Evolutionary conservation across 2,888 invertebrate genomes (phyloP), one percentile per base, ranked within the genome.

Genomic region (Xanthorhoe designata): DNA sequence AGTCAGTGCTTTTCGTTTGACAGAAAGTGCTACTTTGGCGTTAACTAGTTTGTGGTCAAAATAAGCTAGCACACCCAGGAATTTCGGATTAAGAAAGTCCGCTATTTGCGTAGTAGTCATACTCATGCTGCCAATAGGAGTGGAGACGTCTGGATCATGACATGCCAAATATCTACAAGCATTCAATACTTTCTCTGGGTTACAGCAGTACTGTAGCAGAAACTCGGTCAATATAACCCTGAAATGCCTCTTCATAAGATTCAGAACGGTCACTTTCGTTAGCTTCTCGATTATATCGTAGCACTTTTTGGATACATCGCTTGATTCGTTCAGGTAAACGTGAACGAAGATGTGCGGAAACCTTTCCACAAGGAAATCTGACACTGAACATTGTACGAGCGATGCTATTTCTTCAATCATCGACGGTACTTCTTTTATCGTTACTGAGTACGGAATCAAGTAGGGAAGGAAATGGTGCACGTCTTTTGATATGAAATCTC

Each of bases 1-100:
- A 63, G 94, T 94, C 13, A 97, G 89, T 0, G 96, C 95, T 77
- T 95, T 95, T 68, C 95, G 94, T 81, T 97, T 96, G 0, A 95
- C 94, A 0, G 94, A 94, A 65, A 96, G 94, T 18, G 96, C 96
- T 4, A 95, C 95, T 78, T 95, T 94, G 0, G 94, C 90, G 62
- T 96, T 95, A 0, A 95, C 94, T 8, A 97, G 86, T 83, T 96
- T 96, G 61, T 95, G 94, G 76, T 97, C 97, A 71, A 97, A 96
- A 83, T 96, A 95, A 0, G 96, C 96, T 9, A 97, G 89, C 8
- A 97, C 95, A 0, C 97, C 97, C 50, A 97, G 92, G 75, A 97
- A 96, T 71, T 96, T 95, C 0, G 96, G 95, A 66, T 96, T 95
- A 35, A 97, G 90, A 78, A 96, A 97, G 64, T 95, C 95, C 0